phyloP scores from a whole-genome alignment of 2,113 vertebrate genomes.

The Sclerurus mexicanus region DNA sequence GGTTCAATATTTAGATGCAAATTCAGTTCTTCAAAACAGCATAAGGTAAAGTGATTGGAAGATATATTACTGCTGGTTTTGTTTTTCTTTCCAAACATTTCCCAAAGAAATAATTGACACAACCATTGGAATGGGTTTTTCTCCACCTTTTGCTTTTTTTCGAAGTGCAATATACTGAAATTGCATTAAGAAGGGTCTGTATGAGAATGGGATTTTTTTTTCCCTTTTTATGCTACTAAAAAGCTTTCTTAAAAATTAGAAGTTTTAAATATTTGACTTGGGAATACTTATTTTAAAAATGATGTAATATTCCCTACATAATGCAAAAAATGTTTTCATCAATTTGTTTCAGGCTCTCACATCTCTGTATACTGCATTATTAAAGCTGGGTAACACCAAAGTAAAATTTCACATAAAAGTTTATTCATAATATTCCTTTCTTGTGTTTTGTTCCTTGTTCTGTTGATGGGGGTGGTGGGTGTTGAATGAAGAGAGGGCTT shows the following conservation, averaged over 20 bases:
- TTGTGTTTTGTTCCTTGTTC: not conserved
- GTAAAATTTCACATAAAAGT: not conserved
- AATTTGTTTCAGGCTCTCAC: not conserved
- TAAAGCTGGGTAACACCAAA: not conserved
- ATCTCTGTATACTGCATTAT: not conserved
- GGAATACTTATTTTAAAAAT: not conserved
- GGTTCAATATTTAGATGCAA: not conserved
- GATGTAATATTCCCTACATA: not conserved
- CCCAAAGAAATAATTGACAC: not conserved
- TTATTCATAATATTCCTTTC: not conserved
- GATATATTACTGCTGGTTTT: not conserved
- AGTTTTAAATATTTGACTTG: not conserved
- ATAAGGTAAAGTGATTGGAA: not conserved
- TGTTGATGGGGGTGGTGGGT: accelerated
- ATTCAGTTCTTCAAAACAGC: not conserved
- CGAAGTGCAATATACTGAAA: not conserved
- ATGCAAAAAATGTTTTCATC: not conserved
- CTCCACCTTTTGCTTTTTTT: not conserved
- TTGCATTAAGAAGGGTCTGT: not conserved
- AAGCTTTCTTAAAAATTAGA: not conserved
- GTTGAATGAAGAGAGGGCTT: not conserved
- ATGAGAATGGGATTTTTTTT: not conserved
- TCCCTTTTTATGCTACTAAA: not conserved
- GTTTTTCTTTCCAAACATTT: not conserved
- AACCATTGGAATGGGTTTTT: not conserved